Conservation (phyloP, 2,797 vertebrate species). For the Etheostoma nigrum region DNA sequence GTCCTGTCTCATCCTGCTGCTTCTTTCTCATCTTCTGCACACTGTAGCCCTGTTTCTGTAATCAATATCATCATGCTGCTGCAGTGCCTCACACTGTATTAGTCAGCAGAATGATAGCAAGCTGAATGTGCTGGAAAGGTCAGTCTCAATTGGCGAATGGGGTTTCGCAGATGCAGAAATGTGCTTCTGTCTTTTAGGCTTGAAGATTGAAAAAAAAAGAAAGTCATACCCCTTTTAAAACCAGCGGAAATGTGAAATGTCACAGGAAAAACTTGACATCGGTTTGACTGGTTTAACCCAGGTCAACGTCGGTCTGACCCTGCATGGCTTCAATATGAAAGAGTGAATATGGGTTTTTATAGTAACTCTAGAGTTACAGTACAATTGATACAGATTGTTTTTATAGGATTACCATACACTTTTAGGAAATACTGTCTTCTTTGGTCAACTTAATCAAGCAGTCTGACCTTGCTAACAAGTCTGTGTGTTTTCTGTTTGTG, state of each 20-base stretch:
- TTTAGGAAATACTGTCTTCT: not conserved
- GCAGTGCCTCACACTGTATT: conserved; percentile 66
- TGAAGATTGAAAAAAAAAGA: conserved; percentile 26
- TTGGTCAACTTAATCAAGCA: not conserved
- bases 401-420: not conserved
- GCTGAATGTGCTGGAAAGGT: conserved; percentile 72
- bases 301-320: not conserved
- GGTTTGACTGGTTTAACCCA: conserved; percentile 10
- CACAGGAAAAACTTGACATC: not conserved
- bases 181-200: conserved; percentile 40
- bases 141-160: conserved; percentile 69
- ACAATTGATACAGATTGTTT: not conserved
- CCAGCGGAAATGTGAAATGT: conserved; percentile 22
- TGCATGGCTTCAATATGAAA: conserved; percentile 3
- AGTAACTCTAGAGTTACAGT: not conserved
- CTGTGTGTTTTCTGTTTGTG: conserved; percentile 9
- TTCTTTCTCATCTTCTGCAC: conserved; percentile 33
- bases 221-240: conserved; percentile 5
- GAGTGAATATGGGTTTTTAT: not conserved
- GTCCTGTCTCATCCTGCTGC: conserved; percentile 31
- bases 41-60: conserved; percentile 61
- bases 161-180: conserved; percentile 62
- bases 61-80: conserved; percentile 75
- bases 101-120: conserved; percentile 75
- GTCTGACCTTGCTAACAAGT: not conserved